Base-by-base conservation (phyloP, 2,113 vertebrate genomes). In the Motacilla alba region DNA sequence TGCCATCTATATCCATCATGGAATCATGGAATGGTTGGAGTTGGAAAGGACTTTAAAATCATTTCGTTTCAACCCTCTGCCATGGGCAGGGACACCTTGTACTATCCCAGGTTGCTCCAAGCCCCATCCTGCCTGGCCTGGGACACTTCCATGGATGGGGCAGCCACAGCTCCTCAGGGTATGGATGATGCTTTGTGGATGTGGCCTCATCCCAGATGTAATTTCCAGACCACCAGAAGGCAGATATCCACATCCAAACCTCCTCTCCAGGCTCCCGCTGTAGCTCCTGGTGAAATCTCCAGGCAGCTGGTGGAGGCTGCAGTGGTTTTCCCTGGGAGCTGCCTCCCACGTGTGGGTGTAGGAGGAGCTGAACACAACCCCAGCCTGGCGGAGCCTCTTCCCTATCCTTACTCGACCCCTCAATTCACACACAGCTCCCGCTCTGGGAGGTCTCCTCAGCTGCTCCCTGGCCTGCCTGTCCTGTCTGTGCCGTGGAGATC, bases 141-240 rank as follows among this genome's bases (percentile, higher is more conserved):
- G 15, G 1, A 41, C 35, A 43, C 26, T 56, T 35, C 22, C 49
- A 90, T 15, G 41, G 41, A 35, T 62, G 62, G 21, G 35, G 35
- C 63, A 76, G 41, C 70, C 87, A 69, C 26, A 69, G 47, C 55
- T 69, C 11, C 70, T 69, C 21, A 5, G 30, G 41, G 26, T 26
- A 53, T 6, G 63, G 41, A 31, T 3, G 16, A 35, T 10, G 33
- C 13, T 56, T 5, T 35, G 41, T 4, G 46, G 72, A 41, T 2
- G 2, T 0, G 10, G 23, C 11, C 70, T 37, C 50, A 52, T 16
- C 33, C 64, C 28, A 37, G 68, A 9, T 0, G 0, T 15, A 21
- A 80, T 18, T 73, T 59, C 73, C 27, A 93, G 76, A 27, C 47
- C 62, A 59, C 4, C 7, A 4, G 73, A 68, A 22, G 1, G 0